A percentile compares a stretch with the other conserved stretches of the same genome.
These are phyloP conservation scores for Lepus oiostolus DNA, from an alignment of 2,797 vertebrate genomes.

Conservation along the genomic window DNA sequence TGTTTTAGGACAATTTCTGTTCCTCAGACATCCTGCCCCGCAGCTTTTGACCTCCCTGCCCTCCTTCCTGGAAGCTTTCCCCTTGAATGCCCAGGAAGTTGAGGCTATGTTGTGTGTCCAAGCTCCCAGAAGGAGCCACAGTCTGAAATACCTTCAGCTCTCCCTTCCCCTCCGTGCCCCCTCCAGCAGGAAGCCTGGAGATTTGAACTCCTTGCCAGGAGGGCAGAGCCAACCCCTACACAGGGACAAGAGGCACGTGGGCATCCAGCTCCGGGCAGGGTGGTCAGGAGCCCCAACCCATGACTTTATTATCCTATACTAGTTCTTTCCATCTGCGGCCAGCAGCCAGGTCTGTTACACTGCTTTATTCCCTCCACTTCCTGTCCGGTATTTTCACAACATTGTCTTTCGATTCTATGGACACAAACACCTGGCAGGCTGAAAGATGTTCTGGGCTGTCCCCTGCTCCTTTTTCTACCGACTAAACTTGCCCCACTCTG, in stretches of 20 bases:
- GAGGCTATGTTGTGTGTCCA: too few relatives aligned
- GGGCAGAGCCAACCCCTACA: rapidly evolving
- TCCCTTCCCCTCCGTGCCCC: too few relatives aligned
- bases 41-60: rapidly evolving
- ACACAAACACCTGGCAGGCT: not conserved
- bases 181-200: not conserved
- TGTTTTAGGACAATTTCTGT: too few relatives aligned
- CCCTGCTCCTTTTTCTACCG: not conserved
- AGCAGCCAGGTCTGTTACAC: too few relatives aligned
- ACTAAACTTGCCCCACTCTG: too few relatives aligned
- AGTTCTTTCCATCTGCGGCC: not conserved
- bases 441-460: not conserved
- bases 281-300: rapidly evolving
- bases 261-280: not conserved
- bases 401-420: not conserved
- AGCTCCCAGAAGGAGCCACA: not conserved
- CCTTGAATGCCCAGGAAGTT: rapidly evolving
- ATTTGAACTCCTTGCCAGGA: not conserved
- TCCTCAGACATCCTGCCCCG: not conserved
- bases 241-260: rapidly evolving
- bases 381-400: not conserved
- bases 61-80: not conserved
- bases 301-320: rapidly evolving
- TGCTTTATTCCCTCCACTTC: not conserved
- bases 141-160: rapidly evolving